These are phyloP conservation scores for Cygnus olor DNA, from an alignment of 2,797 vertebrate genomes.

Conservation along the genomic window DNA sequence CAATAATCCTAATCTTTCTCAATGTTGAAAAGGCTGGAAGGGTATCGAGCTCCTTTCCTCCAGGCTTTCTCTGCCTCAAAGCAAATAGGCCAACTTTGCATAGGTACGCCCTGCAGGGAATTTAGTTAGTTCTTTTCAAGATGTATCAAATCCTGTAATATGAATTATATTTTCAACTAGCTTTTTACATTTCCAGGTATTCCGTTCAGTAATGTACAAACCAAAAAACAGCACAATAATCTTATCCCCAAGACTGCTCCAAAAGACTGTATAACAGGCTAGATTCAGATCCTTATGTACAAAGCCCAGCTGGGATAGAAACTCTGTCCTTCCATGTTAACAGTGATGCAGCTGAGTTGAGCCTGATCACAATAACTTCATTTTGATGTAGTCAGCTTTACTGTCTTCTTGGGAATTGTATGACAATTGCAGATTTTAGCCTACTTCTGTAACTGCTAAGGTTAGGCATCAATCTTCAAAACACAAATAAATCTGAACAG, in stretches of 20 bases:
- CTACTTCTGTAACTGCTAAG: neutral
- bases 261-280: rapidly evolving
- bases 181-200: neutral
- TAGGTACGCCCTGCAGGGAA: neutral
- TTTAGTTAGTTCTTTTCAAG: neutral
- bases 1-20: conserved; percentile 35
- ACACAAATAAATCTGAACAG: neutral
- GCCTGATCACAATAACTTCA: neutral
- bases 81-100: neutral
- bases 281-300: neutral
- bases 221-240: neutral
- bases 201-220: neutral
- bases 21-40: conserved; percentile 13
- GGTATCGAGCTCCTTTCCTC: neutral
- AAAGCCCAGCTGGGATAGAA: neutral
- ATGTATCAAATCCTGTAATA: neutral
- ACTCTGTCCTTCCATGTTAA: neutral
- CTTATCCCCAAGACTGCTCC: neutral
- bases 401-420: neutral
- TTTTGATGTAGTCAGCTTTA: neutral
- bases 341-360: neutral
- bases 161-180: neutral
- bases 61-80: conserved; percentile 12
- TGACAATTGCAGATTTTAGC: neutral
- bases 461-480: neutral